Percentiles rank a stretch among this genome's conserved stretches.
Conservation (phyloP, 2,888 invertebrate genomes). For the Orthosia gracilis region DNA sequence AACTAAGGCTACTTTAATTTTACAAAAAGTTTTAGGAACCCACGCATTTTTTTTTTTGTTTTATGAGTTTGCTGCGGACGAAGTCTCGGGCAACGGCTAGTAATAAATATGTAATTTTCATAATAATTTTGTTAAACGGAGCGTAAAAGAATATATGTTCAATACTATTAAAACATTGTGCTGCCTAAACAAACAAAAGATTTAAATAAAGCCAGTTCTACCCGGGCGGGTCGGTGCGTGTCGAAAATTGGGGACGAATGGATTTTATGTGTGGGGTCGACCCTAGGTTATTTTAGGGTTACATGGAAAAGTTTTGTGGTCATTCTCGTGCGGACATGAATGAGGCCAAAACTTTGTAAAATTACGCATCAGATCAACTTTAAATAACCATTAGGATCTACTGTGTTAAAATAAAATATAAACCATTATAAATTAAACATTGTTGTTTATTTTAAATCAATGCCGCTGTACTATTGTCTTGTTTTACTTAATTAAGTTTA, state of each 20-base stretch:
- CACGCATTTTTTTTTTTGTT: no score
- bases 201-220: conserved; percentile 57
- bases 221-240: conserved; percentile 29
- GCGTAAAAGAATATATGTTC: conserved; percentile 41
- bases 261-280: conserved; percentile 43
- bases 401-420: background rate
- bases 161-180: conserved; percentile 69
- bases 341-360: conserved; percentile 11
- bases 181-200: conserved; percentile 68
- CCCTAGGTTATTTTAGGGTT: conserved; percentile 47
- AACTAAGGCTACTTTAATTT: no score
- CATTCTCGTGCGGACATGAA: conserved; percentile 6
- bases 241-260: conserved; percentile 53
- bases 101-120: conserved; percentile 22
- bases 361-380: conserved; percentile 2
- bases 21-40: no score
- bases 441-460: background rate
- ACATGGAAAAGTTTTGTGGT: conserved; percentile 32
- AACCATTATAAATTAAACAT: background rate
- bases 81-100: no score
- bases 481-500: background rate
- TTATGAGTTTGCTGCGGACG: no score
- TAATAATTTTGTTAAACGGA: conserved; percentile 55
- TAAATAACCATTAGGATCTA: background rate
- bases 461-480: no score